Evolutionary conservation across 2,888 invertebrate genomes (phyloP).

Genomic region (Julus scanicus): DNA sequence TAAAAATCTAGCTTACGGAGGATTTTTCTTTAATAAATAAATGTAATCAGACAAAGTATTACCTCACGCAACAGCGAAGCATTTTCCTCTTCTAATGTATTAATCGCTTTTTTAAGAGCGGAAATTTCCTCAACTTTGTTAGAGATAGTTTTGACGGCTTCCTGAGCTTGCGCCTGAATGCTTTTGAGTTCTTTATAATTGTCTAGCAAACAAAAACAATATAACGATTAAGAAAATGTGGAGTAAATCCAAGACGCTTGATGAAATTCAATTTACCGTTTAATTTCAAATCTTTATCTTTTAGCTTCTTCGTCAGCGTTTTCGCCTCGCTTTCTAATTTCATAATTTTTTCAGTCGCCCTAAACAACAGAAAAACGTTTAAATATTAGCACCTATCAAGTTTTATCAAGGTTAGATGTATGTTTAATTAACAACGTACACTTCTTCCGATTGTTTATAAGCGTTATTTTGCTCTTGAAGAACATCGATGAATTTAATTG

Average conservation of each 20-base stretch:
- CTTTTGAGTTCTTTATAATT: background rate
- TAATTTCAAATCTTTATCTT: constrained; percentile 30
- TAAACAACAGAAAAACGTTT: background rate
- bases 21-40: background rate
- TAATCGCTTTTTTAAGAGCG: background rate
- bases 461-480: constrained; percentile 44
- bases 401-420: background rate
- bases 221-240: background rate
- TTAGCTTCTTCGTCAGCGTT: background rate
- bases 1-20: background rate
- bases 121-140: background rate
- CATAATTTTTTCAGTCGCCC: background rate
- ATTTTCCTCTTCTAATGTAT: background rate
- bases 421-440: background rate
- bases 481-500: constrained; percentile 44
- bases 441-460: constrained; percentile 52
- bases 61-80: background rate
- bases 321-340: background rate
- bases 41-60: too few relatives aligned
- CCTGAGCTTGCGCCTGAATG: background rate
- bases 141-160: background rate
- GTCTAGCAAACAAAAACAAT: background rate
- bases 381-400: background rate
- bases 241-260: background rate
- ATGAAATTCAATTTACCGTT: background rate